Evolutionary conservation across 2,888 invertebrate genomes (phyloP).

Genomic region (Buathra laborator): DNA sequence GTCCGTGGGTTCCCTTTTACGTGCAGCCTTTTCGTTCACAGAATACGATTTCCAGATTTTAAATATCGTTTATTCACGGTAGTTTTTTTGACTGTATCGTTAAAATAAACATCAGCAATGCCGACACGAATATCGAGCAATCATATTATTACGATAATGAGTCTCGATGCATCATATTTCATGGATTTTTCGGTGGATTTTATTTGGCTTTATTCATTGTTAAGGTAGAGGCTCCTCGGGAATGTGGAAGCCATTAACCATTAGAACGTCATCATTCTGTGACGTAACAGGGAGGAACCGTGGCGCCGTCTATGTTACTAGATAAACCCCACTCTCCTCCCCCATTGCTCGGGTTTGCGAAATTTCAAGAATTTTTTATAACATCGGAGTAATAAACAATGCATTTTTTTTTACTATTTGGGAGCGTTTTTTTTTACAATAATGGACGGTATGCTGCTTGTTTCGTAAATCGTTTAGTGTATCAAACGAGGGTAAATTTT

Average conservation of each 20-base stretch:
- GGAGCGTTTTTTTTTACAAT: neutral
- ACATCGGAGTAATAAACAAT: neutral
- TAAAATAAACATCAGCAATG: slow-evolving; percentile 64
- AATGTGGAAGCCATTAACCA: slow-evolving; percentile 80
- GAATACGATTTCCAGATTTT: slow-evolving; percentile 42
- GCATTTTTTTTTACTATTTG: neutral
- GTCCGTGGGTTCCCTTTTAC: slow-evolving; percentile 56
- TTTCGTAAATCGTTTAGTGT: neutral
- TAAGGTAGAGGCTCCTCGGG: slow-evolving; percentile 74
- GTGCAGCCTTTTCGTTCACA: slow-evolving; percentile 26
- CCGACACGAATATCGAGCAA: slow-evolving; percentile 77
- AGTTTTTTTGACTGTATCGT: slow-evolving; percentile 64
- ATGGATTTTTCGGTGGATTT: slow-evolving; percentile 87
- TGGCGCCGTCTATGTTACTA: slow-evolving; percentile 56
- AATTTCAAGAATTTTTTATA: neutral
- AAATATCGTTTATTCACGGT: slow-evolving; percentile 24
- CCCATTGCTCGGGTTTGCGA: neutral
- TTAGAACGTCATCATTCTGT: slow-evolving; percentile 70
- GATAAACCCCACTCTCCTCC: neutral
- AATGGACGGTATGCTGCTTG: neutral
- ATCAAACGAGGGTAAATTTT: neutral
- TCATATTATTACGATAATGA: slow-evolving; percentile 87
- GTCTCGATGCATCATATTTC: slow-evolving; percentile 88
- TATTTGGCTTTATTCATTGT: slow-evolving; percentile 78
- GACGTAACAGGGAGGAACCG: slow-evolving; percentile 66